Percentiles rank a stretch among this genome's conserved stretches.
These are phyloP conservation scores for Spinibarbus caldwelli DNA, from an alignment of 2,797 vertebrate genomes.

Conservation along the genomic window DNA sequence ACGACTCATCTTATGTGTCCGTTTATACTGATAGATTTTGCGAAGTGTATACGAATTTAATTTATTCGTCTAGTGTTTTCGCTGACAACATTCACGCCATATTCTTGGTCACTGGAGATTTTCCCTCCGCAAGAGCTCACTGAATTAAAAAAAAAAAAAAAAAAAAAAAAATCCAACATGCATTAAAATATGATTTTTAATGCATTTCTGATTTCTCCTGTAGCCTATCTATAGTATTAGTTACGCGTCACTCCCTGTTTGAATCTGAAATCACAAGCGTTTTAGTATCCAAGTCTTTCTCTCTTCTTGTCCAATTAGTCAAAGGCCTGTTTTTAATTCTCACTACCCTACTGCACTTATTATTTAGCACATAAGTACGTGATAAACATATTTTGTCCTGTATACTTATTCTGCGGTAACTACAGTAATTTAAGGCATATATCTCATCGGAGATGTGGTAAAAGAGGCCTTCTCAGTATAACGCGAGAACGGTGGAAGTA, in stretches of 20 bases:
- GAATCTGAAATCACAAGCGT: not conserved
- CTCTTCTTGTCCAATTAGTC: slow-evolving; percentile 1
- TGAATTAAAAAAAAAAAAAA: not conserved
- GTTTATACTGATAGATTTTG: not conserved
- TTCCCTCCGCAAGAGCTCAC: no score
- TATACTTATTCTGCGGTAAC: slow-evolving; percentile 46
- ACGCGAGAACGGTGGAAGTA: no score
- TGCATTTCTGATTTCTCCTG: not conserved
- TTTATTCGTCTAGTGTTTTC: not conserved
- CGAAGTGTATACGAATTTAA: not conserved
- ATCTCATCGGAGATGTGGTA: slow-evolving; percentile 20
- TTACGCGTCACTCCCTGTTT: not conserved
- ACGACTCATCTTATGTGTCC: not conserved
- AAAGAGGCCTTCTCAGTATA: not conserved
- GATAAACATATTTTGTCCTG: slow-evolving; percentile 66
- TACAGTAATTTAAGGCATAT: slow-evolving; percentile 35
- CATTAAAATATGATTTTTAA: not conserved
- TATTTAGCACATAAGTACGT: slow-evolving; percentile 50
- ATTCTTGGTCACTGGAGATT: not conserved
- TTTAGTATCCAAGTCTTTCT: not conserved
- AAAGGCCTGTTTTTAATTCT: slow-evolving; percentile 34
- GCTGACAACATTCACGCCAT: not conserved
- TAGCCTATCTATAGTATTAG: not conserved
- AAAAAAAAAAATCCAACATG: no score
- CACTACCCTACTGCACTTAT: slow-evolving; percentile 33